Evolutionary conservation across 2,888 invertebrate species (phyloP).

Genomic region (Xestia c-nigrum): DNA sequence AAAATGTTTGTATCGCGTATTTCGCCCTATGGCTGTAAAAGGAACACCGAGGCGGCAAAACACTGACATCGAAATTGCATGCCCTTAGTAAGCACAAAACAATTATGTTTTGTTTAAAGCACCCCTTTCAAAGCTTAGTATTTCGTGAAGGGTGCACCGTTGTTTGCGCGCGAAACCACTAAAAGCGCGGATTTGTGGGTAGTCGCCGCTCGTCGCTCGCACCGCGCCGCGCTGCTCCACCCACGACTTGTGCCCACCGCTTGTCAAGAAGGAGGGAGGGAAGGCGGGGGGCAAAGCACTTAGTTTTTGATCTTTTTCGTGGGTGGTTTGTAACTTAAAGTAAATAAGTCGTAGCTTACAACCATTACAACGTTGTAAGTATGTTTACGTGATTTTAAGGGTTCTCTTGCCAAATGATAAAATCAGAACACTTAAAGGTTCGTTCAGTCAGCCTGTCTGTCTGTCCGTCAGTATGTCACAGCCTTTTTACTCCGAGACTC

Average conservation of each 20-base stretch:
- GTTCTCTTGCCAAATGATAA: background rate
- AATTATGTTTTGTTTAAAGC: conserved; percentile 11
- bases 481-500: no score
- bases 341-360: conserved; percentile 35
- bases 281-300: conserved; percentile 11
- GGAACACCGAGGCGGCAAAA: background rate
- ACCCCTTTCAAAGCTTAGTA: conserved; percentile 3
- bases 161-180: conserved; percentile 4
- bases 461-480: no score
- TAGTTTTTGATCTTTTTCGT: conserved; percentile 39
- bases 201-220: background rate
- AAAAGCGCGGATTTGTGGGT: no score
- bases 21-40: background rate
- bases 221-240: conserved; percentile 5
- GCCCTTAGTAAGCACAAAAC: background rate
- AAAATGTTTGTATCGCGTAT: background rate
- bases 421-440: background rate
- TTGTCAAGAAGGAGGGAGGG: background rate
- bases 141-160: conserved; percentile 3
- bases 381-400: conserved; percentile 14
- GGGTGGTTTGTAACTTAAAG: conserved; percentile 35
- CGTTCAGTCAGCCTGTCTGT: no score
- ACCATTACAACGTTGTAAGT: conserved; percentile 13
- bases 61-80: background rate
- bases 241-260: conserved; percentile 29